phyloP scores from a whole-genome alignment of 2,888 invertebrate genomes.

The Mylabris sibirica region DNA sequence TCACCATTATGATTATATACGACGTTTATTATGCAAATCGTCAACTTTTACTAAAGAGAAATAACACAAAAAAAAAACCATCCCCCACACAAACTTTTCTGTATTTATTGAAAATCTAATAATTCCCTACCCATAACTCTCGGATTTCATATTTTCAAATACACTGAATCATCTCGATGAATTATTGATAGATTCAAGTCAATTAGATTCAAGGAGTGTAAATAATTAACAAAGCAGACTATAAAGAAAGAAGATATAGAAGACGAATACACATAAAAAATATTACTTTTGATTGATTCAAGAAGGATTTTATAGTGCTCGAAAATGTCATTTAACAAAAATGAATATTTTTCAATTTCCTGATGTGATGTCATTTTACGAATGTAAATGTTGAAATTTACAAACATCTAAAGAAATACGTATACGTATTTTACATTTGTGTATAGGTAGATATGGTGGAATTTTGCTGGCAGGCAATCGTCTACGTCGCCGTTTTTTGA shows the following conservation, averaged over 20 bases:
- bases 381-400: slow-evolving; percentile 27
- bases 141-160: not conserved
- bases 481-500: not conserved
- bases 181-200: slow-evolving; percentile 3
- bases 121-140: not conserved
- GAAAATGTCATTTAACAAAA: slow-evolving; percentile 16
- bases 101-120: slow-evolving; percentile 2
- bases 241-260: no score
- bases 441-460: slow-evolving; percentile 18
- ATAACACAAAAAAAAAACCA: not conserved
- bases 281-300: no score
- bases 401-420: slow-evolving; percentile 26
- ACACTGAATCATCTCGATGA: not conserved
- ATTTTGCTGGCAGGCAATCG: slow-evolving; percentile 15
- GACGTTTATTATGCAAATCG: slow-evolving; percentile 6
- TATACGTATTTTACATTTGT: not conserved
- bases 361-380: slow-evolving; percentile 17
- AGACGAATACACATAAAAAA: no score
- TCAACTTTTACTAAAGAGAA: not conserved
- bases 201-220: not conserved
- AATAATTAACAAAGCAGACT: no score
- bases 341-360: slow-evolving; percentile 31
- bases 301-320: no score
- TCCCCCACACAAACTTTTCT: not conserved
- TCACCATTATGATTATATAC: not conserved